phyloP scores from a whole-genome alignment of 1,140 invertebrate species.

The Drosophila dunni region DNA sequence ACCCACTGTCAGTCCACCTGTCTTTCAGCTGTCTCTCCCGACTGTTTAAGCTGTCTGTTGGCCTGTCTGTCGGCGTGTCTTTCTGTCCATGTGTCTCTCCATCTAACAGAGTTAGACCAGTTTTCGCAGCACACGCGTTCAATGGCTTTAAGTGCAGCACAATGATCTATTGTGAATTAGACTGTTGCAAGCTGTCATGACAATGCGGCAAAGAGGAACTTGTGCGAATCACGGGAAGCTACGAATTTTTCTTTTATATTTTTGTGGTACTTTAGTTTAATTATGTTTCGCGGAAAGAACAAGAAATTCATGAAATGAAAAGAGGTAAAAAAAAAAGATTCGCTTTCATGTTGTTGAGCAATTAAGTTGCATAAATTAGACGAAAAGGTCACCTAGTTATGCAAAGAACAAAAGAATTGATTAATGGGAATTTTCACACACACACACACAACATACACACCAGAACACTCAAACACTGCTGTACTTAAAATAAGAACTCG shows the following conservation, averaged over 20 bases:
- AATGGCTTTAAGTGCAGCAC: slow-evolving; percentile 26
- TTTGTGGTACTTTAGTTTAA: not conserved
- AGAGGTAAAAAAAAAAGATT: not conserved
- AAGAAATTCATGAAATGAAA: not conserved
- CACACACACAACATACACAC: slow-evolving; percentile 1
- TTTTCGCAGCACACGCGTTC: slow-evolving; percentile 41
- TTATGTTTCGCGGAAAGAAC: slow-evolving; percentile 2
- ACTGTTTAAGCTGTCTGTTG: not conserved
- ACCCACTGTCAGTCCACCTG: not conserved
- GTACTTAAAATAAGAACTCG: slow-evolving; percentile 51
- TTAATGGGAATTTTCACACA: slow-evolving; percentile 70
- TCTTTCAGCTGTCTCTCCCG: slow-evolving; percentile 4
- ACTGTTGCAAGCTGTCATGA: slow-evolving; percentile 49
- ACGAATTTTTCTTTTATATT: not conserved
- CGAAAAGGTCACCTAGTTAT: slow-evolving; percentile 72
- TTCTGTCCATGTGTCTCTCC: slow-evolving; percentile 16
- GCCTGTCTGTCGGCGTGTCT: slow-evolving; percentile 4
- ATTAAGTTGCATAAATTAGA: slow-evolving; percentile 60
- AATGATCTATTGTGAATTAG: slow-evolving; percentile 55
- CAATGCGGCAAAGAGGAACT: slow-evolving; percentile 20
- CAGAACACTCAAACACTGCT: not conserved
- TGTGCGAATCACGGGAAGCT: slow-evolving; percentile 2
- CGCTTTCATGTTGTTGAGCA: slow-evolving; percentile 38
- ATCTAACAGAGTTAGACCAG: slow-evolving; percentile 36
- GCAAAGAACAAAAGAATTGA: slow-evolving; percentile 76